phyloP scores from a whole-genome alignment of 2,113 vertebrate species.

The Pteropus alecto region DNA sequence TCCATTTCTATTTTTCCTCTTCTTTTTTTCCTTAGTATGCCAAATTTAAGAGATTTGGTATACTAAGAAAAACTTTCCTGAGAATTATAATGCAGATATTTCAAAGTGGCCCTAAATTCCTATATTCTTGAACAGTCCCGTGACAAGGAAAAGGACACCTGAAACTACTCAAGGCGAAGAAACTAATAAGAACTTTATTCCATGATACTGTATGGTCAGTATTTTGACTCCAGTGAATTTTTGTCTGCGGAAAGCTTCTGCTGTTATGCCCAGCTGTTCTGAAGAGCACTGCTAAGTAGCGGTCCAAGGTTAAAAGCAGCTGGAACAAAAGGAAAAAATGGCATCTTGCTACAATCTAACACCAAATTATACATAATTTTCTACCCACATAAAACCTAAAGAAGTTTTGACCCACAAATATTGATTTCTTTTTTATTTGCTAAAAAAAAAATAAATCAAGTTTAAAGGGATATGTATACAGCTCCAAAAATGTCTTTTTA shows the following conservation, averaged over 20 bases:
- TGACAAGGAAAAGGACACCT: not conserved
- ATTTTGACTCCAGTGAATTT: not conserved
- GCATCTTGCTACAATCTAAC: not conserved
- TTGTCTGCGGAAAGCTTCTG: not conserved
- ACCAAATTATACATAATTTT: not conserved
- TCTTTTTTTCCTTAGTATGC: not conserved
- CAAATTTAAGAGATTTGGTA: not conserved
- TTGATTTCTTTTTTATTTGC: not conserved
- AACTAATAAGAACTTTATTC: not conserved
- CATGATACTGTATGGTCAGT: not conserved
- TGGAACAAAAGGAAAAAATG: not conserved
- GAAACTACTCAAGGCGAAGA: not conserved
- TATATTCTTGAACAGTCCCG: not conserved
- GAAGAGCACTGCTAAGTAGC: not conserved
- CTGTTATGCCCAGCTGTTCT: not conserved
- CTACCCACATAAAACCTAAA: constrained; percentile 7
- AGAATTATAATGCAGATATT: not conserved
- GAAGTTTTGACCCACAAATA: constrained; percentile 1
- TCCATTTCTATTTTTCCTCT: not conserved
- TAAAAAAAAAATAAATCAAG: not conserved
- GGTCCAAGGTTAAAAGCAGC: not conserved
- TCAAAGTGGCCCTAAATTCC: not conserved
- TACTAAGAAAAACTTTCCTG: not conserved
- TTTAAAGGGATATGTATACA: not conserved
- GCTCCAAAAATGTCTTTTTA: not conserved